Conservation (phyloP, 35 echinoderm and acorn worm species). For the Eucidaris tribuloides region DNA sequence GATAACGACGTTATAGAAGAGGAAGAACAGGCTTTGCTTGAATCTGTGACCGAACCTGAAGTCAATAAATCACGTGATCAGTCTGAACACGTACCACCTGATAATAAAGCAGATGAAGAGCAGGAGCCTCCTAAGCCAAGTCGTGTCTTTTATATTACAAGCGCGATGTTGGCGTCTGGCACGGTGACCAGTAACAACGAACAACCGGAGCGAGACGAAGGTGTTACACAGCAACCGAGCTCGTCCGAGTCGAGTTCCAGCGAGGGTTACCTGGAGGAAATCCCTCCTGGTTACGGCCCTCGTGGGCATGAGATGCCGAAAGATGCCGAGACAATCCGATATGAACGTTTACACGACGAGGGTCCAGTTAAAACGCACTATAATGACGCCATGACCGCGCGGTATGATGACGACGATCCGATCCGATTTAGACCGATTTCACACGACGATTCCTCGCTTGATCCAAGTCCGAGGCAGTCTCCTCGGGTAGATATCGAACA, state of each 20-base stretch:
- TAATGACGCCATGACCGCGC: not conserved
- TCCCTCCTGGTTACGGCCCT: not conserved
- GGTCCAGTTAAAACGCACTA: not conserved
- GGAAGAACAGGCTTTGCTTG: not conserved
- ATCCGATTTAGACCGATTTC: constrained; percentile 11
- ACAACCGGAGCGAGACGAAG: not conserved
- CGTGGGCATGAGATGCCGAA: not conserved
- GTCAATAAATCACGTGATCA: no score
- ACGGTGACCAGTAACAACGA: not conserved
- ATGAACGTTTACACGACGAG: not conserved
- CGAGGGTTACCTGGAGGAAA: not conserved
- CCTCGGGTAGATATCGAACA: no score
- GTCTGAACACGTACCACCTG: no score
- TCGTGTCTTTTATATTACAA: not conserved
- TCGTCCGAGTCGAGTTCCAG: not conserved
- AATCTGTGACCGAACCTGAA: no score
- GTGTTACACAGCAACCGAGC: not conserved
- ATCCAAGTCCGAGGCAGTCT: not conserved
- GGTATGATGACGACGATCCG: constrained; percentile 9
- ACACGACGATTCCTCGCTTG: not conserved
- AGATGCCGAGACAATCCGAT: not conserved
- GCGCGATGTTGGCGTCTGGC: not conserved
- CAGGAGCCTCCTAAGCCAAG: not conserved
- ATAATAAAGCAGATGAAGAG: not conserved
- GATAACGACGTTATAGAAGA: not conserved